A percentile compares a stretch with the other conserved stretches of the same genome.
phyloP scores from a whole-genome alignment of 2,113 vertebrate genomes.

The Andinoacara biseriatus region DNA sequence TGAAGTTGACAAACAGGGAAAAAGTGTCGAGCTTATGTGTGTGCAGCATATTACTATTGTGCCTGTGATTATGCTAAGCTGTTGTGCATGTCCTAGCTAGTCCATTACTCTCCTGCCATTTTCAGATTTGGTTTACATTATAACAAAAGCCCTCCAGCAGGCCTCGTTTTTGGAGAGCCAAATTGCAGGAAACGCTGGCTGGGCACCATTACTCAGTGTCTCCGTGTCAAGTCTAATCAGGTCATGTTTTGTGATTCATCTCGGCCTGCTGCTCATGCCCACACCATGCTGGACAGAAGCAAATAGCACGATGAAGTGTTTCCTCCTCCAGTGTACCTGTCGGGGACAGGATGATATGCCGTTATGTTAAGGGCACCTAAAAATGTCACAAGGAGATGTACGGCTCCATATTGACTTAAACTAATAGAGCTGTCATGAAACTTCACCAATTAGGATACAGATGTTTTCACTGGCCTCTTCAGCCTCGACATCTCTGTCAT shows the following conservation, averaged over 20 bases:
- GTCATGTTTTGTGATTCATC: slow-evolving; percentile 21
- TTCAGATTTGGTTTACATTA: slow-evolving; percentile 21
- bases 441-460: slow-evolving; percentile 44
- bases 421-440: slow-evolving; percentile 47
- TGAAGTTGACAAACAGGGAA: not conserved
- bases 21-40: not conserved
- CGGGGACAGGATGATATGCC: slow-evolving; percentile 31
- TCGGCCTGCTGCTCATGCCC: slow-evolving; percentile 19
- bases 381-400: slow-evolving; percentile 35
- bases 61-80: not conserved
- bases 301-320: slow-evolving; percentile 16
- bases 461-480: slow-evolving; percentile 41
- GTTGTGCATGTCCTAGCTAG: not conserved
- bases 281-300: not conserved
- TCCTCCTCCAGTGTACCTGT: slow-evolving; percentile 21
- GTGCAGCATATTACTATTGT: not conserved
- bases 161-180: slow-evolving; percentile 5
- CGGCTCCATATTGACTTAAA: slow-evolving; percentile 34
- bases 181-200: slow-evolving; percentile 26
- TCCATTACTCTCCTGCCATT: slow-evolving; percentile 9
- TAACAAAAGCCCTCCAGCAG: slow-evolving; percentile 16
- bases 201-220: slow-evolving; percentile 39
- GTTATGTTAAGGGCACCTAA: slow-evolving; percentile 47
- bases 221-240: slow-evolving; percentile 39
- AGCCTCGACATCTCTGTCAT: slow-evolving; percentile 7